These are phyloP conservation scores for Danionella cerebrum DNA, from an alignment of 2,113 vertebrate genomes.

Conservation along the genomic window DNA sequence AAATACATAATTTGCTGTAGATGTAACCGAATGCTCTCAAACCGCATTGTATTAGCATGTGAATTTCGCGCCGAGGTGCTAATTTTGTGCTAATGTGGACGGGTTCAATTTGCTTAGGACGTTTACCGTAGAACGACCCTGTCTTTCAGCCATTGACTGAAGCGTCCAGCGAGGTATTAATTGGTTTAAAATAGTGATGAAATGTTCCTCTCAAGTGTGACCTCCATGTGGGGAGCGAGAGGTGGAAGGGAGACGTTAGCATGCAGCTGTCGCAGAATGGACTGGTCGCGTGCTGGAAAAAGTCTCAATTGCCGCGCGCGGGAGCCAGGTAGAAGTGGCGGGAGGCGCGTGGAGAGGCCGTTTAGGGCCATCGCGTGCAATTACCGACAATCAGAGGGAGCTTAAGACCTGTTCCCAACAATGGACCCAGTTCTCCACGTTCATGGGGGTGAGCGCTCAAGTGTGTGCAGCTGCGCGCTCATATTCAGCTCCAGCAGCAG, in stretches of 20 bases:
- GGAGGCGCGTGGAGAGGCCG: constrained; percentile 91
- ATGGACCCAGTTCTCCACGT: constrained; percentile 85
- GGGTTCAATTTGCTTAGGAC: constrained; percentile 80
- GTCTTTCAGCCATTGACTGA: constrained; percentile 62
- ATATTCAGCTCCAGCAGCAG: constrained; percentile 79
- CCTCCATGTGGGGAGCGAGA: constrained; percentile 60
- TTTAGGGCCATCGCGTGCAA: constrained; percentile 90
- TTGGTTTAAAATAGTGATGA: constrained; percentile 87
- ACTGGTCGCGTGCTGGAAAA: constrained; percentile 55
- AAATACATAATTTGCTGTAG: background rate
- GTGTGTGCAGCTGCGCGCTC: constrained; percentile 97
- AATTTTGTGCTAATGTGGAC: constrained; percentile 78
- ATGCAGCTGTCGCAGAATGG: constrained; percentile 79
- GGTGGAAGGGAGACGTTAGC: constrained; percentile 63
- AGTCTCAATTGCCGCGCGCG: constrained; percentile 72
- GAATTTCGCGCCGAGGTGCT: constrained; percentile 70
- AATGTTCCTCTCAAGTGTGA: constrained; percentile 67
- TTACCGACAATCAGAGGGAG: constrained; percentile 94
- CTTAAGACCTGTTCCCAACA: constrained; percentile 86
- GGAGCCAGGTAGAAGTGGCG: constrained; percentile 87
- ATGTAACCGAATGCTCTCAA: constrained; percentile 44
- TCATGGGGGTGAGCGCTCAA: constrained; percentile 92
- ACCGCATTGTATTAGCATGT: constrained; percentile 50
- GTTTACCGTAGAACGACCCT: constrained; percentile 79
- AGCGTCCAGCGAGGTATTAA: constrained; percentile 67